These are phyloP conservation scores for Heloderma charlesbogerti DNA, from an alignment of 2,113 vertebrate genomes.

Conservation along the genomic window DNA sequence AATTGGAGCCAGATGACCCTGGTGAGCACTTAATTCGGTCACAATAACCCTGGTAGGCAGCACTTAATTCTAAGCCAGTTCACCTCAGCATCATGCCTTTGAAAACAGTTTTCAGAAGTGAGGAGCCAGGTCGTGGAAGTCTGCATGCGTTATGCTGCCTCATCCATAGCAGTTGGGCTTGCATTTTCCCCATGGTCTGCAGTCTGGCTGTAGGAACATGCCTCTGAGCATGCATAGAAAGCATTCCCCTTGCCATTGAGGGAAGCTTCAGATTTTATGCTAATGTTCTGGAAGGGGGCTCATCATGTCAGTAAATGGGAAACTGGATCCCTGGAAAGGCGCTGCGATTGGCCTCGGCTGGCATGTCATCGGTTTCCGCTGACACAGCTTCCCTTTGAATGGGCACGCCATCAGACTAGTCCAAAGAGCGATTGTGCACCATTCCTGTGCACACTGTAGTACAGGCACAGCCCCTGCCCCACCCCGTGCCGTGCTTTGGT, in stretches of 20 bases:
- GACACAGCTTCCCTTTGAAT: neutral
- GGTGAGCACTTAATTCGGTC: neutral
- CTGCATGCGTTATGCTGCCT: neutral
- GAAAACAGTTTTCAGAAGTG: neutral
- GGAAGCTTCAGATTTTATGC: neutral
- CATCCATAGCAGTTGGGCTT: neutral
- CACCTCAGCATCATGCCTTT: neutral
- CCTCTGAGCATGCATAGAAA: neutral
- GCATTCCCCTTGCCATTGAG: neutral
- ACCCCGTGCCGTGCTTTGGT: neutral
- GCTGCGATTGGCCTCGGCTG: neutral
- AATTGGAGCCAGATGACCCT: neutral
- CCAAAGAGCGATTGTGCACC: no score
- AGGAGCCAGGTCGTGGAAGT: neutral
- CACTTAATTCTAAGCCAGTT: neutral
- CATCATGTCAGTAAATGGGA: no score
- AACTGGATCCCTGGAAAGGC: neutral
- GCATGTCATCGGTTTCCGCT: neutral
- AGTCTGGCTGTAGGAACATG: neutral
- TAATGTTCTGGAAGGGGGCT: neutral
- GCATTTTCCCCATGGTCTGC: neutral
- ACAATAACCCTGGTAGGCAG: neutral
- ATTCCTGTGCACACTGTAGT: neutral
- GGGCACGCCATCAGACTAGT: neutral
- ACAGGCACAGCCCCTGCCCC: neutral